Evolutionary conservation across 2,797 vertebrate species (phyloP).

Genomic region (Gymnothorax reevesii): DNA sequence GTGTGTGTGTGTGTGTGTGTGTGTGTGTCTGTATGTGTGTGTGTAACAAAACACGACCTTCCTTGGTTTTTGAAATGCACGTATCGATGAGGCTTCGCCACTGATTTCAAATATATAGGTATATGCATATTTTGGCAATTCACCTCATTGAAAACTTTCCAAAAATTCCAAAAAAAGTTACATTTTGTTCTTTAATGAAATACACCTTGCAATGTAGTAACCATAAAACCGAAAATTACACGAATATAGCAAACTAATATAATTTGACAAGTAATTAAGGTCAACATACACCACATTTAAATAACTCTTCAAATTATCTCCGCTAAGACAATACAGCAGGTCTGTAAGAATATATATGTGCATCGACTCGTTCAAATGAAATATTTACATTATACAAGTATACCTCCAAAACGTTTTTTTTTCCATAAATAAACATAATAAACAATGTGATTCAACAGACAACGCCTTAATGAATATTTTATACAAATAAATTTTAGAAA

Average conservation of each 20-base stretch:
- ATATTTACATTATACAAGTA: conserved; percentile 94
- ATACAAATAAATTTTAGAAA: conserved; percentile 79
- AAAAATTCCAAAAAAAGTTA: conserved; percentile 77
- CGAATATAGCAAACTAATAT: conserved; percentile 86
- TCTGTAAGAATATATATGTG: conserved; percentile 97
- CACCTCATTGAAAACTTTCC: conserved; percentile 63
- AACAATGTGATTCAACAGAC: conserved; percentile 89
- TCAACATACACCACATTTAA: conserved; percentile 85
- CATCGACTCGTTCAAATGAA: conserved; percentile 85
- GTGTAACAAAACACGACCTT: background rate
- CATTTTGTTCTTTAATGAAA: conserved; percentile 93
- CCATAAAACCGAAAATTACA: conserved; percentile 89
- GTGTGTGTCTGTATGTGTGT: too few relatives aligned
- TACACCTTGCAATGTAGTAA: conserved; percentile 91
- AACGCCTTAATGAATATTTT: conserved; percentile 79
- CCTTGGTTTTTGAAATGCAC: background rate
- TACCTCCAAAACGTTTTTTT: conserved; percentile 72
- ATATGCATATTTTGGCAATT: conserved; percentile 24
- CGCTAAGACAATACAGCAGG: conserved; percentile 90
- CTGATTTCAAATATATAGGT: background rate
- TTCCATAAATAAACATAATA: conserved; percentile 78
- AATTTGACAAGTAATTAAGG: conserved; percentile 74
- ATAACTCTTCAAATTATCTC: conserved; percentile 70
- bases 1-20: too few relatives aligned
- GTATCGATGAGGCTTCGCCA: background rate